phyloP scores from a whole-genome alignment of 2,888 invertebrate species.

The Julus scanicus region DNA sequence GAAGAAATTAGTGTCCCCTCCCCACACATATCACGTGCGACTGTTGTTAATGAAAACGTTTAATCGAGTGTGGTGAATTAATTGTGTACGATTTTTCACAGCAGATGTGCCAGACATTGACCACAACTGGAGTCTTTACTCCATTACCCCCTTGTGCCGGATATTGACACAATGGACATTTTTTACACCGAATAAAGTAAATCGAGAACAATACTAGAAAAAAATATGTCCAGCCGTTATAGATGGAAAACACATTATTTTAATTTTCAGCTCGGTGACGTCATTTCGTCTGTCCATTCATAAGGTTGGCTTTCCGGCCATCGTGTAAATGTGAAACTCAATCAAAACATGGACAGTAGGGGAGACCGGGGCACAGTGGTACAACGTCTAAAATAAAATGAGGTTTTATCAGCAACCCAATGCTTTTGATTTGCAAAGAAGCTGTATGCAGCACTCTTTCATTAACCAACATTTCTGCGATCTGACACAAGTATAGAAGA shows the following conservation, averaged over 20 bases:
- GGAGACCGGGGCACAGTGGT: too few species aligned
- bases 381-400: too few species aligned
- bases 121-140: neutral
- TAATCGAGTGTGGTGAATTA: conserved; percentile 36
- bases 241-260: conserved; percentile 4
- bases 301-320: neutral
- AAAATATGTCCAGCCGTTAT: neutral
- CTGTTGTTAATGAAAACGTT: conserved; percentile 10
- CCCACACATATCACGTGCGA: conserved; percentile 24
- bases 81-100: neutral
- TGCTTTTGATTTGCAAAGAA: too few species aligned
- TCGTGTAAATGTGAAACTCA: neutral
- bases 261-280: neutral
- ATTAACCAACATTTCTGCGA: too few species aligned
- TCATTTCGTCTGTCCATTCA: neutral
- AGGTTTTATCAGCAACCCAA: too few species aligned
- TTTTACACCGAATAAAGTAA: neutral
- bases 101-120: conserved; percentile 36
- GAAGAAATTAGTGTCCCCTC: conserved; percentile 19
- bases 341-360: neutral
- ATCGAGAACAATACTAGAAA: neutral
- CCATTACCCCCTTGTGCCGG: conserved; percentile 32
- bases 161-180: neutral
- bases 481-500: too few species aligned
- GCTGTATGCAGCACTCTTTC: too few species aligned